A percentile compares a stretch with the other conserved stretches of the same genome.
Evolutionary conservation across 2,888 invertebrate genomes (phyloP).

Genomic region (Agriopis marginaria): DNA sequence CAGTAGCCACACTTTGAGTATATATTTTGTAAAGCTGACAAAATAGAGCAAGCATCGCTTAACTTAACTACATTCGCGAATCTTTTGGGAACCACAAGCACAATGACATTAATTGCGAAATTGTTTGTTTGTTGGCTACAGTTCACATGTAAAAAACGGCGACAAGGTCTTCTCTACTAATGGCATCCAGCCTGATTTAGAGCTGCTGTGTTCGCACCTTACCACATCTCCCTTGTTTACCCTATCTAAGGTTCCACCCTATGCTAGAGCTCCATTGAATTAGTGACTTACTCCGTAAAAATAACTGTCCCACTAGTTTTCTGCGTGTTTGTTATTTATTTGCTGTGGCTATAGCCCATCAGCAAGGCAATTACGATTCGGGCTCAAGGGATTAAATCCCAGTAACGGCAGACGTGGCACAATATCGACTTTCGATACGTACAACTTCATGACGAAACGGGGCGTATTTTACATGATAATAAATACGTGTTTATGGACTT

Average conservation of each 20-base stretch:
- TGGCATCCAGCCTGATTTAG: no score
- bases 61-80: no score
- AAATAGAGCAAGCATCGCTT: not conserved
- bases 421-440: conserved; percentile 11
- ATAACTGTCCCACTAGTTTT: not conserved
- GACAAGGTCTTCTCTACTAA: no score
- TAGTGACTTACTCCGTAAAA: conserved; percentile 3
- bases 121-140: not conserved
- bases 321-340: conserved; percentile 24
- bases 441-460: conserved; percentile 1
- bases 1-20: no score
- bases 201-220: no score
- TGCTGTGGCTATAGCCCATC: conserved; percentile 22
- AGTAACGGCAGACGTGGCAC: not conserved
- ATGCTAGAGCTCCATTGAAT: not conserved
- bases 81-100: no score
- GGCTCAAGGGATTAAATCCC: conserved; percentile 35
- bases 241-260: not conserved
- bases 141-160: not conserved
- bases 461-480: not conserved
- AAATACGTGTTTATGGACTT: not conserved
- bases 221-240: no score
- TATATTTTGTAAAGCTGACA: no score
- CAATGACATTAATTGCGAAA: not conserved
- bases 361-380: conserved; percentile 22